Evolutionary conservation across 2,113 vertebrate species (phyloP).

Genomic region (Dendropsophus ebraccatus): DNA sequence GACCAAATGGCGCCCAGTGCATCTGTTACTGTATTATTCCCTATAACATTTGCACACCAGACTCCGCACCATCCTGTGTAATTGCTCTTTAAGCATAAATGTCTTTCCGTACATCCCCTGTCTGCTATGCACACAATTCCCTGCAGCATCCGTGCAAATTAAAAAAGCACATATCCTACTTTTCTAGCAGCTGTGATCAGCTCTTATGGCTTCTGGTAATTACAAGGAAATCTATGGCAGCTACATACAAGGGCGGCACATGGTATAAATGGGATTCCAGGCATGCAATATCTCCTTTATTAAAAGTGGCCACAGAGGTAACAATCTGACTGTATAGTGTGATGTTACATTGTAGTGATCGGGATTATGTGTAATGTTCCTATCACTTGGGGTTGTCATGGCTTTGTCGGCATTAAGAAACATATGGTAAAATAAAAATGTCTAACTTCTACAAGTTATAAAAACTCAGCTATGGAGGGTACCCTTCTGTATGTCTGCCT

Average conservation of each 20-base stretch:
- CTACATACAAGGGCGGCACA: not conserved
- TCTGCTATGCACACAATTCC: not conserved
- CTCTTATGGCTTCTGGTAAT: not conserved
- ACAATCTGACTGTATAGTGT: not conserved
- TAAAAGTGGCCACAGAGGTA: not conserved
- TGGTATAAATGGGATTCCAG: not conserved
- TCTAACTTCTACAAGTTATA: too few species aligned
- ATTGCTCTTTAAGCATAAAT: not conserved
- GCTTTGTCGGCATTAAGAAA: too few species aligned
- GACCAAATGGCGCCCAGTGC: not conserved
- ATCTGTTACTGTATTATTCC: not conserved
- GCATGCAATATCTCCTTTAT: not conserved
- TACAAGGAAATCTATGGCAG: not conserved
- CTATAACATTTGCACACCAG: not conserved
- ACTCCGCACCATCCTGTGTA: not conserved
- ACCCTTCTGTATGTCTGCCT: too few species aligned
- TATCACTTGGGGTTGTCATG: not conserved
- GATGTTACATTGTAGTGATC: not conserved
- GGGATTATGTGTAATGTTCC: not conserved
- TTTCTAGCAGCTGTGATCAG: conserved; percentile 7
- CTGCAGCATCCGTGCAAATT: not conserved
- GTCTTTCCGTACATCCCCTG: not conserved
- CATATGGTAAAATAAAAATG: too few species aligned
- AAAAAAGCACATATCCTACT: not conserved
- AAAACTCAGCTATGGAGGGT: too few species aligned